phyloP scores from a whole-genome alignment of 2,113 vertebrate genomes.

The Dromiciops gliroides region DNA sequence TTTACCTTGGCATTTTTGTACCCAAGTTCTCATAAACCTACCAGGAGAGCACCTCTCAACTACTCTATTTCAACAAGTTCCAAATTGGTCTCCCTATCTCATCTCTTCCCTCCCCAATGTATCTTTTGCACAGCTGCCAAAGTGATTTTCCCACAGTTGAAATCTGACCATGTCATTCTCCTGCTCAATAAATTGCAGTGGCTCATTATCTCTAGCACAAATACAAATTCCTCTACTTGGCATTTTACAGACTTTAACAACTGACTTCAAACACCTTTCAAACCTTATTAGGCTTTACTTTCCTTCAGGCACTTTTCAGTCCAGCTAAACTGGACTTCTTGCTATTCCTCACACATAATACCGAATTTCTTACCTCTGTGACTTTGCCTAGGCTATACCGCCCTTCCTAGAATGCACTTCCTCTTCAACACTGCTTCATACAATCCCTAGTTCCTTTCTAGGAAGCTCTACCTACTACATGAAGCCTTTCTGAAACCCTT shows the following conservation, averaged over 20 bases:
- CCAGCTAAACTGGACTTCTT: slow-evolving; percentile 7
- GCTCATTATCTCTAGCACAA: neutral
- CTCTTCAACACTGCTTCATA: neutral
- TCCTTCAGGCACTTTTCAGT: neutral
- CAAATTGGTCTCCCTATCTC: neutral
- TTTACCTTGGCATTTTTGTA: neutral
- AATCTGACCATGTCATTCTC: neutral
- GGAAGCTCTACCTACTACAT: neutral
- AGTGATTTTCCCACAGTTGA: neutral
- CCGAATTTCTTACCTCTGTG: neutral
- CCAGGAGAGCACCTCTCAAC: neutral
- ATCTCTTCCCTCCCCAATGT: neutral
- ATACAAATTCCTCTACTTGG: neutral
- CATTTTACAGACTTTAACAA: neutral
- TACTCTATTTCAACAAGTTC: neutral
- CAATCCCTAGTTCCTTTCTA: neutral
- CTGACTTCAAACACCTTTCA: neutral
- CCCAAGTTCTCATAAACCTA: neutral
- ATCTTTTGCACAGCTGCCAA: slow-evolving; percentile 1
- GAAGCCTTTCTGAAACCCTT: neutral
- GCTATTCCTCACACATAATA: slow-evolving; percentile 16
- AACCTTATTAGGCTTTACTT: neutral
- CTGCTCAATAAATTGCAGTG: neutral
- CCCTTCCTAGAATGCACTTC: neutral
- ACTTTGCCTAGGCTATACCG: neutral